These are phyloP conservation scores for Aleiodes sp. DNA, from an alignment of 1,140 invertebrate genomes.

Conservation along the genomic window DNA sequence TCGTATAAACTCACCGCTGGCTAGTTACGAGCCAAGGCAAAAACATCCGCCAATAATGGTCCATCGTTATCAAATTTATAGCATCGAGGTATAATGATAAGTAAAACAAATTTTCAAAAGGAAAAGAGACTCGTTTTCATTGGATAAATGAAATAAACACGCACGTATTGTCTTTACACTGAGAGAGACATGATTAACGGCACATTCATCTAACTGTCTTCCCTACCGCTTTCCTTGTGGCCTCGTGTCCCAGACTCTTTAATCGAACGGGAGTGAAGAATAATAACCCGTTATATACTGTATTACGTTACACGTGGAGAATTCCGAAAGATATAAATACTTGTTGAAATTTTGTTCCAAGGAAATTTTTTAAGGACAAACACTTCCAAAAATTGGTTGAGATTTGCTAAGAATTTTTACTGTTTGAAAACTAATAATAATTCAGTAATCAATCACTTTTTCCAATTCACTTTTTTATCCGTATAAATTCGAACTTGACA, in stretches of 20 bases:
- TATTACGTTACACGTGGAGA: slow-evolving; percentile 55
- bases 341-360: neutral
- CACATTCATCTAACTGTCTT: slow-evolving; percentile 33
- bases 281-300: slow-evolving; percentile 58
- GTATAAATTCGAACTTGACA: neutral
- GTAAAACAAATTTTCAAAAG: neutral
- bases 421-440: too few species aligned
- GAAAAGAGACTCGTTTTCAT: slow-evolving; percentile 32
- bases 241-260: slow-evolving; percentile 54
- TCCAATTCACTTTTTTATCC: too few species aligned
- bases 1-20: slow-evolving; percentile 29
- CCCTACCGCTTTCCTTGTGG: slow-evolving; percentile 34
- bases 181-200: slow-evolving; percentile 30
- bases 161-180: neutral
- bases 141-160: slow-evolving; percentile 17
- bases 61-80: neutral
- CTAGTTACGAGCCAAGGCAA: slow-evolving; percentile 43
- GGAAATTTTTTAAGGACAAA: slow-evolving; percentile 1
- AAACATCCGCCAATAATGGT: slow-evolving; percentile 43
- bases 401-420: too few species aligned
- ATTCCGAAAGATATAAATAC: slow-evolving; percentile 41
- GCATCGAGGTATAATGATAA: too few species aligned
- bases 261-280: slow-evolving; percentile 41
- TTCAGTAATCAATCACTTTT: too few species aligned
- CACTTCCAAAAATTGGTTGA: neutral